phyloP scores from a whole-genome alignment of 2,113 vertebrate genomes.

The Mohoua ochrocephala region DNA sequence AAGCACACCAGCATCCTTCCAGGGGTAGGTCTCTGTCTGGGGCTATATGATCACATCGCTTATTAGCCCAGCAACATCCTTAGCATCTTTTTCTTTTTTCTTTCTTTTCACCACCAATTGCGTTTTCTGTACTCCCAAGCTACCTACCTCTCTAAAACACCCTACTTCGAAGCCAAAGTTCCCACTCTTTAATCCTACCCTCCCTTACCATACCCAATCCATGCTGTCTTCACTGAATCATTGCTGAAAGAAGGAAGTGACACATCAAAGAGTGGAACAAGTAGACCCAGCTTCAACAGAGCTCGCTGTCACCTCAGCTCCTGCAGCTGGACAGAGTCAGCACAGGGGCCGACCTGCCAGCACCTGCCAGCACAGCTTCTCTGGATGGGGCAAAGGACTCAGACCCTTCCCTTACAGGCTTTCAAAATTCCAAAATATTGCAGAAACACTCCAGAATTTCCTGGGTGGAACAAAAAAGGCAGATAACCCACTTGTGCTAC shows the following conservation, averaged over 20 bases:
- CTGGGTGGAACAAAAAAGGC: neutral
- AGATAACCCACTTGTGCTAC: accelerated
- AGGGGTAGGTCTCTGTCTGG: neutral
- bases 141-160: neutral
- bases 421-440: neutral
- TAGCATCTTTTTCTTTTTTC: neutral
- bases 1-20: neutral
- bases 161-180: neutral
- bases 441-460: neutral
- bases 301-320: accelerated
- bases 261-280: neutral
- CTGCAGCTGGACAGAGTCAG: accelerated
- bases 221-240: neutral
- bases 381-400: neutral
- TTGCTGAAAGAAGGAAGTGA: neutral
- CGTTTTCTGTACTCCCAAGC: neutral
- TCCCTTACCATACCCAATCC: neutral
- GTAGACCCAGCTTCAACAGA: neutral
- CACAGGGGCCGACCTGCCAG: accelerated
- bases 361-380: neutral
- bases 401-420: neutral
- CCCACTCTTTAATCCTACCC: neutral
- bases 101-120: neutral
- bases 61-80: neutral
- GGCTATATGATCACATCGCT: neutral